Evolutionary conservation across 2,113 vertebrate species (phyloP).

Genomic region (Salvelinus alpinus): DNA sequence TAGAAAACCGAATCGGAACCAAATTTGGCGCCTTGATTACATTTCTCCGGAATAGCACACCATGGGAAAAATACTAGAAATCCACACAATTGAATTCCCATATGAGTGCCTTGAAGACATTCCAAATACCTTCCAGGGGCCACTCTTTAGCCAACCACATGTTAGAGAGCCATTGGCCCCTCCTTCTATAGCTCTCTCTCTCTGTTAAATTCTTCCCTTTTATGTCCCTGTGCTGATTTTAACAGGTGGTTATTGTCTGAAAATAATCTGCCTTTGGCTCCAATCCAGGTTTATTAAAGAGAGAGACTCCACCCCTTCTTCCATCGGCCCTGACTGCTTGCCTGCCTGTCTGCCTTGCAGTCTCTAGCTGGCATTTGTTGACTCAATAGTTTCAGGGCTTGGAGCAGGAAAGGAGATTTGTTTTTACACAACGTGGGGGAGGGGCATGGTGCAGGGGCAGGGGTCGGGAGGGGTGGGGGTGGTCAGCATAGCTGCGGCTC

Average conservation of each 20-base stretch:
- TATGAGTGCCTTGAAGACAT: too few relatives aligned
- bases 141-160: too few relatives aligned
- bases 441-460: conserved; percentile 42
- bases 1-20: too few relatives aligned
- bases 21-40: too few relatives aligned
- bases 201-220: conserved; percentile 32
- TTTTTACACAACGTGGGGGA: conserved; percentile 73
- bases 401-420: conserved; percentile 76
- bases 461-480: conserved; percentile 55
- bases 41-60: too few relatives aligned
- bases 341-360: neutral
- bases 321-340: conserved; percentile 50
- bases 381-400: conserved; percentile 74
- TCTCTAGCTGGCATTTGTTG: conserved; percentile 73
- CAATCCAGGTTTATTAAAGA: conserved; percentile 65
- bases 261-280: conserved; percentile 72
- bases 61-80: too few relatives aligned
- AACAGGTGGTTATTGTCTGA: conserved; percentile 75
- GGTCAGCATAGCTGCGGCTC: conserved; percentile 39
- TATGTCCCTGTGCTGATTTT: conserved; percentile 36
- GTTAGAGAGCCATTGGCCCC: neutral
- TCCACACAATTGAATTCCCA: too few relatives aligned
- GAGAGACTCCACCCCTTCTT: conserved; percentile 64
- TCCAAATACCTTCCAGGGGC: too few relatives aligned
- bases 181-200: neutral